Evolutionary conservation across 2,113 vertebrate genomes (phyloP), one percentile per base, ranked within the genome.

Genomic region (Megalops atlanticus): DNA sequence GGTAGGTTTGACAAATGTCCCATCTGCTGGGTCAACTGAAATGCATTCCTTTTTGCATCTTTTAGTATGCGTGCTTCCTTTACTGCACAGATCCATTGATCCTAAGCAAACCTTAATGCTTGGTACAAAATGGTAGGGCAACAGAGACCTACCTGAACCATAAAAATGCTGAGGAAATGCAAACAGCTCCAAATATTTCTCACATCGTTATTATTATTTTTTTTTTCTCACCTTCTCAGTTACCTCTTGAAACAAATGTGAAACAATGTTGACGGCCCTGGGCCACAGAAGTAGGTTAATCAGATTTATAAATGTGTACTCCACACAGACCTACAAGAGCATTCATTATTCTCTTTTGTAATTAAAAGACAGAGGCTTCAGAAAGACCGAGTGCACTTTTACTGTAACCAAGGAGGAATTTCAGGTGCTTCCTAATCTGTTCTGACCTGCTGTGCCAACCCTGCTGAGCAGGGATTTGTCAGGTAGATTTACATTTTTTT

Each of bases 131-230:
- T 49, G 75, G 43, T 36, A 36, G 15, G 35, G 24, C 70, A 74
- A 64, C 35, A 81, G 35, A 81, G 21, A 75, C n/a, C 40, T 31
- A 35, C 86, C 73, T 89, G 86, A 85, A 84, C 86, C 79, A 88
- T 89, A 89, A 92, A 86, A 84, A 80, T 90, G 88, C 85, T 88
- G 86, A 89, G 87, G 91, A 92, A 94, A 91, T 84, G 91, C 86
- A 91, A 93, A 88, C 82, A 90, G 78, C 84, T 89, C 76, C 86
- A 89, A 75, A 86, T 79, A 91, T 91, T 92, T 86, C 78, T 91
- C 88, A 91, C 77, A 85, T 80, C 77, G 81, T 33, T 91, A 94
- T 94, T 91, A 92, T 95, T 95, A n/a, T n/a, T n/a, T n/a, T n/a
- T 87, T 80, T 49, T 47, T 75, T 35, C 8, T 36, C 6, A 27